Evolutionary conservation across 2,113 vertebrate species (phyloP).

Genomic region (Leucosticte australis): DNA sequence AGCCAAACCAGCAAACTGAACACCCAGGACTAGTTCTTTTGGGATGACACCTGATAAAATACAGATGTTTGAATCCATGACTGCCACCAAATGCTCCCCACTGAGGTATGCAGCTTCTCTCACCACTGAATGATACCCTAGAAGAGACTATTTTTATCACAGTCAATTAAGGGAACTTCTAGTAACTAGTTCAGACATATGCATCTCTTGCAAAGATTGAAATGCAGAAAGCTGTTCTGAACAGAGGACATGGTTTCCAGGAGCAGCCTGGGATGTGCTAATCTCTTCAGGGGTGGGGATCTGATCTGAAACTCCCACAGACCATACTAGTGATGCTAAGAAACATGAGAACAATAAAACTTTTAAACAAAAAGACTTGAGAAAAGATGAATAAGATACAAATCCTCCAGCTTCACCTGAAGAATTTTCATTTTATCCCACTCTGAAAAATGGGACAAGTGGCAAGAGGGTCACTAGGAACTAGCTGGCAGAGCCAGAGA

Average conservation of each 20-base stretch:
- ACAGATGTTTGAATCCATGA: background rate
- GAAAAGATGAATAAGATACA: background rate
- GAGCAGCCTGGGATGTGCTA: rapidly evolving
- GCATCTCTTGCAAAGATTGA: background rate
- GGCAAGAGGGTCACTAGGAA: background rate
- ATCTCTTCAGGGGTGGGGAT: background rate
- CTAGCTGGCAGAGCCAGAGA: background rate
- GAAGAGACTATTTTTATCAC: background rate
- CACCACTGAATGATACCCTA: background rate
- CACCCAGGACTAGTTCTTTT: background rate
- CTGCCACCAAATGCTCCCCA: background rate
- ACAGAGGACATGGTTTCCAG: background rate
- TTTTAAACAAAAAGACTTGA: background rate
- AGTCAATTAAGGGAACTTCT: background rate
- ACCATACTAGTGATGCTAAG: background rate
- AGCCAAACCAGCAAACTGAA: background rate
- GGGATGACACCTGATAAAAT: background rate
- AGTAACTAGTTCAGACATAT: background rate
- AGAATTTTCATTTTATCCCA: background rate
- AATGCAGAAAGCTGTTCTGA: background rate
- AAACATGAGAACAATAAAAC: background rate
- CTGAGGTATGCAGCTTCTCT: background rate
- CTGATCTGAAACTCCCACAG: background rate
- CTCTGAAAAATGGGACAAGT: background rate
- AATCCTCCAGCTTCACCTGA: background rate